phyloP scores from a whole-genome alignment of 1,140 invertebrate species.

The Drosophila parvula region DNA sequence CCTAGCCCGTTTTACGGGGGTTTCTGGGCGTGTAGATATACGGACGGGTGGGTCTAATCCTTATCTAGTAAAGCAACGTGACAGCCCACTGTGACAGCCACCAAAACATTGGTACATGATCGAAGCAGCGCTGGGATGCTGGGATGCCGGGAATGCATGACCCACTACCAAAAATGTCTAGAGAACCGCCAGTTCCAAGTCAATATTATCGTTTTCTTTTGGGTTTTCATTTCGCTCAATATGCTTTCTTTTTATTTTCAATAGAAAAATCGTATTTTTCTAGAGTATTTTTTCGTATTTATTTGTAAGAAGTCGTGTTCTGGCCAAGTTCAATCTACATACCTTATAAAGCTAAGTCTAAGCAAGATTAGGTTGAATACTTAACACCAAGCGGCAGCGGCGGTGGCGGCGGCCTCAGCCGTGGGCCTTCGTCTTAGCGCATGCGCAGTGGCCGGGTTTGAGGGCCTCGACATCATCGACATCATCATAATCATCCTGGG shows the following conservation, averaged over 20 bases:
- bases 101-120: conserved; percentile 2
- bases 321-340: conserved; percentile 64
- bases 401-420: conserved; percentile 17
- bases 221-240: conserved; percentile 49
- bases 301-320: conserved; percentile 51
- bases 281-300: conserved; percentile 61
- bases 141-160: background rate
- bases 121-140: conserved; percentile 29
- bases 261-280: conserved; percentile 78
- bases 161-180: conserved; percentile 51
- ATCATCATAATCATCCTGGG: conserved; percentile 11
- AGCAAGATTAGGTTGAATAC: conserved; percentile 54
- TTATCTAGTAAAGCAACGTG: conserved; percentile 6
- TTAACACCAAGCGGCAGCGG: conserved; percentile 65
- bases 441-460: conserved; percentile 50
- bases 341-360: conserved; percentile 72
- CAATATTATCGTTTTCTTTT: conserved; percentile 48
- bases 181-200: conserved; percentile 70
- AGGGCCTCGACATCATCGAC: background rate
- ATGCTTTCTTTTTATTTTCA: conserved; percentile 68
- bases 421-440: conserved; percentile 31
- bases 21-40: background rate
- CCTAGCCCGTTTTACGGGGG: too few species aligned
- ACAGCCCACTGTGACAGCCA: conserved; percentile 13
- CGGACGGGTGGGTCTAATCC: background rate